Conservation (phyloP, 2,113 vertebrate genomes). For the Hippocampus guttulatus region DNA sequence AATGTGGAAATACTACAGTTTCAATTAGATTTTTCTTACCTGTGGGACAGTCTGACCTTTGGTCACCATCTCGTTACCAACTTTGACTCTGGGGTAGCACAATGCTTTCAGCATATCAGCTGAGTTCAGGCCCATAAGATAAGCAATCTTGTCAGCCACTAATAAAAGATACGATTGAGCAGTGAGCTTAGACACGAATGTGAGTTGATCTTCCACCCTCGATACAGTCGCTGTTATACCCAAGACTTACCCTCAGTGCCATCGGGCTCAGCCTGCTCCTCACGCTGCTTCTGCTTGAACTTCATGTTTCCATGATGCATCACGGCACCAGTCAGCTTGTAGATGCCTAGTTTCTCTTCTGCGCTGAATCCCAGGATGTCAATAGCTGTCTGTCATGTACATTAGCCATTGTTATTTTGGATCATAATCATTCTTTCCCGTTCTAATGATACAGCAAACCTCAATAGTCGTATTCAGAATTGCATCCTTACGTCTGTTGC, state of each 20-base stretch:
- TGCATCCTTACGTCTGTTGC: slow-evolving; percentile 59
- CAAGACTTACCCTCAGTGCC: slow-evolving; percentile 59
- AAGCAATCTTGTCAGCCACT: slow-evolving; percentile 65
- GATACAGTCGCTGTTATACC: not conserved
- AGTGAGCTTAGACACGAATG: not conserved
- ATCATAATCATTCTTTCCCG: not conserved
- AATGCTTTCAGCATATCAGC: slow-evolving; percentile 74
- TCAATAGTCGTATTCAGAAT: not conserved
- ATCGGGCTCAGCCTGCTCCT: slow-evolving; percentile 68
- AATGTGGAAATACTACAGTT: not conserved
- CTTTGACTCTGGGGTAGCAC: slow-evolving; percentile 71
- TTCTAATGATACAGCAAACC: not conserved
- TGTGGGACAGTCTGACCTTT: slow-evolving; percentile 68
- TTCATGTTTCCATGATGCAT: slow-evolving; percentile 73
- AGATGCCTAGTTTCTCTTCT: slow-evolving; percentile 80
- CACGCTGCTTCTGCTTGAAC: slow-evolving; percentile 69
- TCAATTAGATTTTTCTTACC: slow-evolving; percentile 24
- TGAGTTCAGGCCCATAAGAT: slow-evolving; percentile 76
- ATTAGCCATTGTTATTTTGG: not conserved
- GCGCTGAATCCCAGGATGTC: slow-evolving; percentile 76
- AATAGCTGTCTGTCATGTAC: slow-evolving; percentile 61
- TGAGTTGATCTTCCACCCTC: no score
- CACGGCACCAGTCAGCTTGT: slow-evolving; percentile 85
- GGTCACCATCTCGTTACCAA: slow-evolving; percentile 60
- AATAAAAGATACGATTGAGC: not conserved